phyloP scores from a whole-genome alignment of 2,888 invertebrate genomes.

The Argyresthia goedartella region DNA sequence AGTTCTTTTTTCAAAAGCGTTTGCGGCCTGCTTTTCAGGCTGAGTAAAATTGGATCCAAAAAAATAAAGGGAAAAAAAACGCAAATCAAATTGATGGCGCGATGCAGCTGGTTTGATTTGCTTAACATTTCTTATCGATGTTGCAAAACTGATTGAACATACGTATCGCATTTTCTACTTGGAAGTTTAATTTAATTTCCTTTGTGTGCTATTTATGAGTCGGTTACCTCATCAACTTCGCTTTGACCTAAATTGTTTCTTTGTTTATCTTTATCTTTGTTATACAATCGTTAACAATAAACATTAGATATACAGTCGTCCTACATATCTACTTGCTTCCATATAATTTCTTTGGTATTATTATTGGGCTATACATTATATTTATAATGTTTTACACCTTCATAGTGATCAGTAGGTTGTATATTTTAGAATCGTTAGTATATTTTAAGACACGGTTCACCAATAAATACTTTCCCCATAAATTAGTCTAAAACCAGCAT shows the following conservation, averaged over 20 bases:
- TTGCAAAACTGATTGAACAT: not conserved
- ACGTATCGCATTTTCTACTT: not conserved
- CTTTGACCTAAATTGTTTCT: not conserved
- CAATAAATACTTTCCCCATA: too few species aligned
- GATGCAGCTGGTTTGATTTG: constrained; percentile 37
- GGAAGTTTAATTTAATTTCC: not conserved
- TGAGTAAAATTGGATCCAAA: constrained; percentile 33
- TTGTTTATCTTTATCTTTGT: not conserved
- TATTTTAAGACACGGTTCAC: too few species aligned
- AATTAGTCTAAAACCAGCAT: not conserved
- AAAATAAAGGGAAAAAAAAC: constrained; percentile 30
- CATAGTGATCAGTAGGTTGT: too few species aligned
- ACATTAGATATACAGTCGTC: too few species aligned
- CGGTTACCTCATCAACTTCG: not conserved
- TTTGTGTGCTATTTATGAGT: not conserved
- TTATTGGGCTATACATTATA: too few species aligned
- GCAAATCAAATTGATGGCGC: constrained; percentile 33
- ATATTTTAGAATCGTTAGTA: too few species aligned
- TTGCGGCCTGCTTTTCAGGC: constrained; percentile 24
- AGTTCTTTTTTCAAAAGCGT: constrained; percentile 30
- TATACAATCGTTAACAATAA: too few species aligned
- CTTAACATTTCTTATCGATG: constrained; percentile 23
- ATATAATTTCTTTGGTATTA: too few species aligned
- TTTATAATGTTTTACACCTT: too few species aligned
- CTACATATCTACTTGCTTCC: too few species aligned